Percentiles rank a stretch among this genome's conserved stretches.
Conservation (phyloP, 64 coral and sea anemone species). For the Dendronephthya gigantea region DNA sequence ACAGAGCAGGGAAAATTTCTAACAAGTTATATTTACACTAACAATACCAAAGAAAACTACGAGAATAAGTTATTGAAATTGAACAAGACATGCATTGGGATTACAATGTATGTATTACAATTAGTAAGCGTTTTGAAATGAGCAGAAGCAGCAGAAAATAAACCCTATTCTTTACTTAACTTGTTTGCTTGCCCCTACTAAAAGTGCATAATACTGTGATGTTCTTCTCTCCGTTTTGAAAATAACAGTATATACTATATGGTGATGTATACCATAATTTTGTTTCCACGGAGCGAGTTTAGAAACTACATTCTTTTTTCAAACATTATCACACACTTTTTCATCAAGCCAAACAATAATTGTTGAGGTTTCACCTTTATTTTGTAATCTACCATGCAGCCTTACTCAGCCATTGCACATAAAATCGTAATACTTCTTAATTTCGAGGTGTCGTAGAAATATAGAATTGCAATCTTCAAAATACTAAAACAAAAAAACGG, state of each 20-base stretch:
- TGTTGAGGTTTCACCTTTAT: background rate
- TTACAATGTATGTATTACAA: background rate
- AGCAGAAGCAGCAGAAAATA: background rate
- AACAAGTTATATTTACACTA: background rate
- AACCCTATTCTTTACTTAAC: background rate
- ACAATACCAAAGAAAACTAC: background rate
- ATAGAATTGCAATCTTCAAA: background rate
- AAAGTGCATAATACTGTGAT: background rate
- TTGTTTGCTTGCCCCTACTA: background rate
- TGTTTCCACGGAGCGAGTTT: background rate
- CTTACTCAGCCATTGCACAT: background rate
- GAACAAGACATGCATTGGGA: background rate
- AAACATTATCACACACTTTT: background rate
- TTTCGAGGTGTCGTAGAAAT: background rate
- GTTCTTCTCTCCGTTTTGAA: background rate
- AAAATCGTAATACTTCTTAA: background rate
- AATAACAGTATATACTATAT: background rate
- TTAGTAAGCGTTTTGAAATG: no score
- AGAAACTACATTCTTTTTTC: background rate
- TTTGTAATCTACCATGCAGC: background rate
- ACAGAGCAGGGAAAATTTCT: background rate
- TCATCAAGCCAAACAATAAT: background rate
- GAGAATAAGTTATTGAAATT: no score
- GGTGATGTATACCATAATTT: background rate
- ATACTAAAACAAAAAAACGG: background rate